Base-by-base conservation (phyloP, 2,797 vertebrate genomes). In the Calcarius lapponicus region DNA sequence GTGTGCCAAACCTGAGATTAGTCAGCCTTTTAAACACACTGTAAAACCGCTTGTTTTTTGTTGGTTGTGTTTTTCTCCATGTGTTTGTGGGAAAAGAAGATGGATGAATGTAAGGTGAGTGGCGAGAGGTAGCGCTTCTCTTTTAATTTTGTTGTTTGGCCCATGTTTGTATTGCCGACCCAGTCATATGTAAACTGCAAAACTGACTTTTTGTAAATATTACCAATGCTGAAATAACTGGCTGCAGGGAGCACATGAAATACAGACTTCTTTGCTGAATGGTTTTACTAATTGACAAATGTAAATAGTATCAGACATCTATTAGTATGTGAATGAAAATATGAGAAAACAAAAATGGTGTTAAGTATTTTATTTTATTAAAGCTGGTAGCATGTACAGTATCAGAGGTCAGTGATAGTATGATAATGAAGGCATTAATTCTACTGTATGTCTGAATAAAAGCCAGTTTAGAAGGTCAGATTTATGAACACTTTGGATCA, bases 1-100 rank as follows among this genome's bases (percentile, higher is more conserved):
- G 47, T 60, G 58, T 95, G 87, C 83, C 70, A 95, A 96, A 90
- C 50, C 40, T 75, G 70, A 80, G 60, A 70, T 73, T 91, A 91
- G 50, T 87, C 84, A 92, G 74, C 66, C 66, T 84, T 85, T 90
- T 85, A 91, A 90, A 90, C 56, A 51, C 29, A 5, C 45, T 62
- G 40, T 73, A 83, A 50, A 87, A 61, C 72, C 0, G 0, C 50
- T 84, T 48, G 18, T 0, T 20, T 83, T 54, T 75, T 51, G 6
- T 34, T 65, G 6, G 31, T 48, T 56, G 6, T 20, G 16, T 43
- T 66, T 81, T 79, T 61, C 25, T 40, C 56, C 21, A 4, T 64
- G 45, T 42, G 14, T 43, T 93, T 91, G 54, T 67, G 70, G 80
- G 81, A 72, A 64, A 86, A 80, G 40, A 80, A 90, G 40, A 90